Conservation (phyloP, 1,140 invertebrate genomes). For the Zeugodacus cucurbitae region DNA sequence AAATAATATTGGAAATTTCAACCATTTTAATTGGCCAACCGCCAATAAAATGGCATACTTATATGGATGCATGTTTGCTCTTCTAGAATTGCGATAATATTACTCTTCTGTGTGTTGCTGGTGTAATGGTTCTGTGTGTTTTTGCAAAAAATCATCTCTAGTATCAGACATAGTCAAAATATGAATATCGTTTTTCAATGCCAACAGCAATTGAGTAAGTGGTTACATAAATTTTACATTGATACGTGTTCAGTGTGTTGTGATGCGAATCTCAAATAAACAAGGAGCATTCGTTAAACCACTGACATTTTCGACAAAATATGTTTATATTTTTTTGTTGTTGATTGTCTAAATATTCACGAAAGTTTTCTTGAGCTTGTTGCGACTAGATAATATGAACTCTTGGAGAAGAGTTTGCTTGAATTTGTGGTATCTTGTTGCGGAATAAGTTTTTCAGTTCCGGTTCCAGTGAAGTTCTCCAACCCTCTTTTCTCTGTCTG, state of each 20-base stretch:
- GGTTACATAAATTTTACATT: not conserved
- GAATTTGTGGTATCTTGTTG: no score
- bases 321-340: no score
- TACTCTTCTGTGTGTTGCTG: not conserved
- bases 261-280: not conserved
- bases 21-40: not conserved
- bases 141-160: not conserved
- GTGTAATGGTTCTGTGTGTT: not conserved
- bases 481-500: no score
- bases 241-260: not conserved
- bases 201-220: not conserved
- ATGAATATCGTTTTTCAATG: slow-evolving; percentile 15
- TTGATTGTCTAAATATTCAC: no score
- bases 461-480: no score
- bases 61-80: not conserved
- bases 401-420: no score
- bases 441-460: no score
- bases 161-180: not conserved
- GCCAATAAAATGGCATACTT: not conserved
- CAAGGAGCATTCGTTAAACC: no score
- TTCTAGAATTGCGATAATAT: not conserved
- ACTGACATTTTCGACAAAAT: no score
- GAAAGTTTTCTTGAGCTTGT: no score
- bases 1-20: not conserved
- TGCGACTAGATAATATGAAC: no score